Percentiles rank a stretch among this genome's conserved stretches.
Conservation (phyloP, 2,113 vertebrate species). For the Ceratotherium simum region DNA sequence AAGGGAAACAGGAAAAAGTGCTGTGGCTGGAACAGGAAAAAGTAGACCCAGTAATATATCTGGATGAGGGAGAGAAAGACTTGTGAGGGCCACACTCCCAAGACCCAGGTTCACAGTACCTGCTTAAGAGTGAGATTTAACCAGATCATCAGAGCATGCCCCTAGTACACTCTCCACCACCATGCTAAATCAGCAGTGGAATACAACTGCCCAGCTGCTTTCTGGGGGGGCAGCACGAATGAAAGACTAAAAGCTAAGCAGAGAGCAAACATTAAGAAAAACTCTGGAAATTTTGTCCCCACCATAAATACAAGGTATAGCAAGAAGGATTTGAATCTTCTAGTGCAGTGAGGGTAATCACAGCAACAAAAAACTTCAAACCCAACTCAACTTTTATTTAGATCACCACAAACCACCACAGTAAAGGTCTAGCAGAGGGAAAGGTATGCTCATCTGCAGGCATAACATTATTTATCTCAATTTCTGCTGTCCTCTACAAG, state of each 20-base stretch:
- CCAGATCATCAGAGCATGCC: not conserved
- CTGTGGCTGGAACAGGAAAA: not conserved
- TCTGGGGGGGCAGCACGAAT: not conserved
- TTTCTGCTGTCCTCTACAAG: not conserved
- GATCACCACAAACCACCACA: not conserved
- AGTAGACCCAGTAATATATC: not conserved
- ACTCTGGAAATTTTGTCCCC: not conserved
- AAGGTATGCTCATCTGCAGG: not conserved
- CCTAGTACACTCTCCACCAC: not conserved
- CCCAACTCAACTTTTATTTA: not conserved
- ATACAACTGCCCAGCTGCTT: not conserved
- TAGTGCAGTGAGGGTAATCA: not conserved
- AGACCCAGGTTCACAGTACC: not conserved
- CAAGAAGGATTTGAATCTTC: not conserved
- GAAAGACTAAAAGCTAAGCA: not conserved
- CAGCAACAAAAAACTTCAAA: not conserved
- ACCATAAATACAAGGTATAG: not conserved
- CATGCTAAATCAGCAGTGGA: not conserved
- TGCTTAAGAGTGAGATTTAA: not conserved
- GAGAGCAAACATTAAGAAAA: not conserved
- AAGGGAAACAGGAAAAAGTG: not conserved
- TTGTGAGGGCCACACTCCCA: not conserved
- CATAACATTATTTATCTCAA: not conserved
- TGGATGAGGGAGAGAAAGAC: not conserved
- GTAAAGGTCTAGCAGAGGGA: not conserved